phyloP scores from a whole-genome alignment of 2,797 vertebrate genomes.

The Arctocebus calabarensis region DNA sequence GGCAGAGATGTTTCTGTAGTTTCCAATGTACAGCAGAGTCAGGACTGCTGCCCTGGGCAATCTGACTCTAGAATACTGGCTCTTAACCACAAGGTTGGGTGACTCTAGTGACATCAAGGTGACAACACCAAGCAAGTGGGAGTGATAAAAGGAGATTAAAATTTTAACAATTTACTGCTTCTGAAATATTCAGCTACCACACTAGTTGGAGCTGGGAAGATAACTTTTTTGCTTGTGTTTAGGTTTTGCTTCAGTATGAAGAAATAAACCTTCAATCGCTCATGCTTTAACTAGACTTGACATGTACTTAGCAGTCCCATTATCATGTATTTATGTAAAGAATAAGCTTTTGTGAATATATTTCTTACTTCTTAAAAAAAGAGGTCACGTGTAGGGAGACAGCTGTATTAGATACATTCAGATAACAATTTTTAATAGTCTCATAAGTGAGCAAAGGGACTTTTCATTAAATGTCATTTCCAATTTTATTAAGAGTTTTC shows the following conservation, averaged over 20 bases:
- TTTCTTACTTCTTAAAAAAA: conserved; percentile 54
- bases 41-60: neutral
- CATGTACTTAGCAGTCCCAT: conserved; percentile 68
- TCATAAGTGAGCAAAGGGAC: conserved; percentile 26
- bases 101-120: neutral
- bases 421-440: conserved; percentile 38
- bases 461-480: conserved; percentile 26
- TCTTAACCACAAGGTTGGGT: neutral
- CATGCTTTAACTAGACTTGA: conserved; percentile 79
- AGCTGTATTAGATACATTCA: neutral
- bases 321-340: conserved; percentile 68
- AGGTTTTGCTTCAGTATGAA: conserved; percentile 79
- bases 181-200: conserved; percentile 63
- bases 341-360: conserved; percentile 56
- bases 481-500: neutral
- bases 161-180: neutral
- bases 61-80: neutral
- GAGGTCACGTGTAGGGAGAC: neutral
- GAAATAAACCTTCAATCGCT: conserved; percentile 82
- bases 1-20: neutral
- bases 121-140: neutral
- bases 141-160: neutral
- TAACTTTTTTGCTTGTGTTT: conserved; percentile 77
- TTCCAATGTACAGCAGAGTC: neutral
- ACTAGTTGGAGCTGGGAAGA: conserved; percentile 70